A percentile compares a stretch with the other conserved stretches of the same genome.
These are phyloP conservation scores for Tachina grossa DNA, from an alignment of 2,888 invertebrate species.

Conservation along the genomic window DNA sequence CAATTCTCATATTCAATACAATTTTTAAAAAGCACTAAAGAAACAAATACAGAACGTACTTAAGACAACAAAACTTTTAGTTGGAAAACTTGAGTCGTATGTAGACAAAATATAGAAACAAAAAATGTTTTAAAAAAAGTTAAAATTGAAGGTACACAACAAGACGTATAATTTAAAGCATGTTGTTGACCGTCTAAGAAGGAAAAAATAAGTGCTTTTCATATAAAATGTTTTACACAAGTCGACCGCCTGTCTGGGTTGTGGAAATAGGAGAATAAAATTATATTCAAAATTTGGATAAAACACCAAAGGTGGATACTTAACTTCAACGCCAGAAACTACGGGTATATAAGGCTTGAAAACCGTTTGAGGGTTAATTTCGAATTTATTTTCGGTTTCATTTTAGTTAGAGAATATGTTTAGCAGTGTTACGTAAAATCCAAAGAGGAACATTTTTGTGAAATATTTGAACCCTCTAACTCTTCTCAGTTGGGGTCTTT, in stretches of 20 bases:
- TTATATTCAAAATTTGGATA: no score
- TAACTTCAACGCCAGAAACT: no score
- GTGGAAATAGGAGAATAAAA: not conserved
- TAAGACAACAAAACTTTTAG: constrained; percentile 34
- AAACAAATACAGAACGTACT: constrained; percentile 16
- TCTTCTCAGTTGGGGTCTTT: no score
- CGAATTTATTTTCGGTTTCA: no score
- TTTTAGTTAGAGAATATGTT: no score
- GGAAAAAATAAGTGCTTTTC: not conserved
- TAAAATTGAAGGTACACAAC: constrained; percentile 13
- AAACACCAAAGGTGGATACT: no score
- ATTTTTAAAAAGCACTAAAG: constrained; percentile 58
- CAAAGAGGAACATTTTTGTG: no score
- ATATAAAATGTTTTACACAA: not conserved
- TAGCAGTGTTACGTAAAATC: no score
- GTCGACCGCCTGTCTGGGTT: no score
- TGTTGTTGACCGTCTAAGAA: not conserved
- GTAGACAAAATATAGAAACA: not conserved
- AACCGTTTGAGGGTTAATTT: no score
- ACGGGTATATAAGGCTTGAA: no score
- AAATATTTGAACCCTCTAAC: no score
- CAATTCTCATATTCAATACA: constrained; percentile 71
- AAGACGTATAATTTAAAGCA: not conserved
- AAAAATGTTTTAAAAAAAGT: not conserved
- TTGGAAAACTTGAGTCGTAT: not conserved